Evolutionary conservation across 2,797 vertebrate species (phyloP).

Genomic region (Chelon labrosus): DNA sequence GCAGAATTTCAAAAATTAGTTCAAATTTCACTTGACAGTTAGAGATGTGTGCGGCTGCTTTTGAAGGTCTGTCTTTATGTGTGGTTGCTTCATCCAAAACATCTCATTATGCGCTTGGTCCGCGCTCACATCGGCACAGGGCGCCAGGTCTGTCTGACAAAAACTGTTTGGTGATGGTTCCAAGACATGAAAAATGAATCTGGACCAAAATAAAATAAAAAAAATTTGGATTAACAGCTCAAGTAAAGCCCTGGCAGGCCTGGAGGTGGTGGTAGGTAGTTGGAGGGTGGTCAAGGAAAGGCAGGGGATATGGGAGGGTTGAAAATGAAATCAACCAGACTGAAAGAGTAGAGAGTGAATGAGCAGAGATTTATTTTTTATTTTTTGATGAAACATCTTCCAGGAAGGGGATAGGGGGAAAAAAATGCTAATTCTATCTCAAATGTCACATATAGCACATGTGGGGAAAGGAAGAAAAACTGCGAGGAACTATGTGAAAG

Average conservation of each 20-base stretch:
- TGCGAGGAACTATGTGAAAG: background rate
- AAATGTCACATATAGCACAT: constrained; percentile 10
- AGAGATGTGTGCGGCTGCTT: background rate
- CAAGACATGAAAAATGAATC: constrained; percentile 71
- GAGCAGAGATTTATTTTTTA: constrained; percentile 17
- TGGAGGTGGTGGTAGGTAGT: constrained; percentile 42
- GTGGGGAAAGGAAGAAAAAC: background rate
- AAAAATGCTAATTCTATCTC: constrained; percentile 27
- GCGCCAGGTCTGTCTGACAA: constrained; percentile 62
- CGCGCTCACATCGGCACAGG: constrained; percentile 64
- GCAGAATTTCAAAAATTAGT: constrained; percentile 27
- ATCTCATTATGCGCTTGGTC: constrained; percentile 67
- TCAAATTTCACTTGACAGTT: constrained; percentile 22
- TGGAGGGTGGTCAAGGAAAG: constrained; percentile 47
- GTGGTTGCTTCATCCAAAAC: constrained; percentile 62
- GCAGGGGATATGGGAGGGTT: constrained; percentile 18
- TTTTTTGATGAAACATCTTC: constrained; percentile 28
- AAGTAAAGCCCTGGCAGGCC: constrained; percentile 57
- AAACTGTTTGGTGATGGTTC: constrained; percentile 66
- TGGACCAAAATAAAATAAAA: constrained; percentile 37
- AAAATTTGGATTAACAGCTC: constrained; percentile 63
- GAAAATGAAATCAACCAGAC: constrained; percentile 38
- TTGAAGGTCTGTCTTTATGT: constrained; percentile 44
- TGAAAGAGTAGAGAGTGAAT: constrained; percentile 32
- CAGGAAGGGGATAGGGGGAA: background rate